Conservation (phyloP, 92 coral and sea anemone species). For the Chrysogorgia sp. region DNA sequence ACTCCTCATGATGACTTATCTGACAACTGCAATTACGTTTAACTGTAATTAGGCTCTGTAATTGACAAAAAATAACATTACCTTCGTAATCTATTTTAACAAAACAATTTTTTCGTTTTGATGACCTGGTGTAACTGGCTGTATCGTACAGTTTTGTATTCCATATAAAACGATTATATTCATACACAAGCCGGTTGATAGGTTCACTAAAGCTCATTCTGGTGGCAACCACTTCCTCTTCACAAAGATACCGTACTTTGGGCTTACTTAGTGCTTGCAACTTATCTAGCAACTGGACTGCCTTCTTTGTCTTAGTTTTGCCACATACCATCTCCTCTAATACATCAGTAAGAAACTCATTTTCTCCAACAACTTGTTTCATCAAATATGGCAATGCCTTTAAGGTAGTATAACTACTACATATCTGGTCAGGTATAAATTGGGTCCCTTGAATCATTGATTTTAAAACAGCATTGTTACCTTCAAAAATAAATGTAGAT, state of each 20-base stretch:
- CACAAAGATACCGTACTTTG: neutral
- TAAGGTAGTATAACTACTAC: neutral
- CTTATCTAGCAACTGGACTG: too few species aligned
- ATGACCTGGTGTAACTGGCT: too few species aligned
- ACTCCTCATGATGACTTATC: constrained; percentile 7
- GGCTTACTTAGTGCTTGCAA: too few species aligned
- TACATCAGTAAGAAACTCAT: too few species aligned
- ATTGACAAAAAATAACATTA: neutral
- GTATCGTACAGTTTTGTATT: neutral
- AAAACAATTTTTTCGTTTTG: too few species aligned
- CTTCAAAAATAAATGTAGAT: neutral
- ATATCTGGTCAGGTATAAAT: neutral
- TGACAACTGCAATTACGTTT: neutral
- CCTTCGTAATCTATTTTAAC: neutral
- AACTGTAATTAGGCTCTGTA: neutral
- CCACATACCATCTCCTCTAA: too few species aligned
- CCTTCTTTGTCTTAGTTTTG: too few species aligned
- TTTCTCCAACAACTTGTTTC: too few species aligned
- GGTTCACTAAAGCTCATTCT: neutral
- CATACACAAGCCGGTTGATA: neutral
- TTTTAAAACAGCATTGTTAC: constrained; percentile 1
- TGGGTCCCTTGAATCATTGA: neutral
- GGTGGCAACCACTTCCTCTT: neutral
- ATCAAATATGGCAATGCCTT: too few species aligned
- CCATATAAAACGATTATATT: too few species aligned